phyloP scores from a whole-genome alignment of 64 coral and sea anemone species.

The Orbicella faveolata region DNA sequence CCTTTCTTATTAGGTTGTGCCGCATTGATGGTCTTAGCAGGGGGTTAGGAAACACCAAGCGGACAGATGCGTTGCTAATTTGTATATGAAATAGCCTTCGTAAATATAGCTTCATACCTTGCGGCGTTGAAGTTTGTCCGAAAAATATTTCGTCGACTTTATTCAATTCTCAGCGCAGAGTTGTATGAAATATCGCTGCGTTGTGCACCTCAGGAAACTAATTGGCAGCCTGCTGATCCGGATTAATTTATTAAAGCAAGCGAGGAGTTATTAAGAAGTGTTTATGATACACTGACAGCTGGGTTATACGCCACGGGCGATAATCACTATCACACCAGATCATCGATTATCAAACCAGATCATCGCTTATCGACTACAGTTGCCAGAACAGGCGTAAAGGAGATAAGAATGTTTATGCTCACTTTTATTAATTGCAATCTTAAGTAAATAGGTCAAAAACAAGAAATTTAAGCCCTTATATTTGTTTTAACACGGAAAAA shows the following conservation, averaged over 20 bases:
- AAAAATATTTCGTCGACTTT: background rate
- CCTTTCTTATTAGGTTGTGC: constrained; percentile 46
- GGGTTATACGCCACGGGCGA: constrained; percentile 3
- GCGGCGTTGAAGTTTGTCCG: background rate
- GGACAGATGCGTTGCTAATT: constrained; percentile 65
- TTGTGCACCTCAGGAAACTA: background rate
- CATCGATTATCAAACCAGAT: background rate
- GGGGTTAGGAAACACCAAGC: constrained; percentile 47
- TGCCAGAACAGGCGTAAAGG: constrained; percentile 6
- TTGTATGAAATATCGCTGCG: too few species aligned
- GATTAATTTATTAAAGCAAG: background rate
- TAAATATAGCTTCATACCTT: constrained; percentile 27
- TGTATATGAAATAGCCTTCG: constrained; percentile 27
- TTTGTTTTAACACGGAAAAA: background rate
- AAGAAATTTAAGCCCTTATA: background rate
- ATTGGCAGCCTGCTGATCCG: background rate
- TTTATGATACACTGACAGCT: constrained; percentile 36
- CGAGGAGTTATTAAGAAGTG: constrained; percentile 26
- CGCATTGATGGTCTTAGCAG: constrained; percentile 68
- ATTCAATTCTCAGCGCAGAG: background rate
- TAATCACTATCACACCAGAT: background rate
- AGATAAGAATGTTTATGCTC: background rate
- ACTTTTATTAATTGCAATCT: background rate
- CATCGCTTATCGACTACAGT: background rate
- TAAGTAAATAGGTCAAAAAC: constrained; percentile 1